These are phyloP conservation scores for Acleris literana DNA, from an alignment of 2,888 invertebrate species.

Conservation along the genomic window DNA sequence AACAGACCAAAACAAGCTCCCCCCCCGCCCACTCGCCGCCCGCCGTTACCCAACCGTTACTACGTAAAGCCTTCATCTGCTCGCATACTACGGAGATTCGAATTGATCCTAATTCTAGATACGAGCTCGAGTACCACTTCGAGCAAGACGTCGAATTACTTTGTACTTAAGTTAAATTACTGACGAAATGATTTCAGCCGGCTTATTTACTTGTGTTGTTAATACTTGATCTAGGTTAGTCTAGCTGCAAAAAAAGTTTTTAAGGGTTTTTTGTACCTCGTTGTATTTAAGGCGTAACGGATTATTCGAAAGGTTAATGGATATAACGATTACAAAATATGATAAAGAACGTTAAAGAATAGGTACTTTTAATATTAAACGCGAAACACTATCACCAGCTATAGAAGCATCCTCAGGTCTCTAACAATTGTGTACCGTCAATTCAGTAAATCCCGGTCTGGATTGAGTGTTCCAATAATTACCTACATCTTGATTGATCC, in stretches of 20 bases:
- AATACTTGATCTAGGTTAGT: no score
- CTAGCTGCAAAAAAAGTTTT: no score
- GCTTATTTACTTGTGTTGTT: no score
- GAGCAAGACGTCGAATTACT: neutral
- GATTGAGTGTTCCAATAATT: neutral
- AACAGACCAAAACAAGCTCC: conserved; percentile 82
- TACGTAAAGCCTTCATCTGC: conserved; percentile 59
- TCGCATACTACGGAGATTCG: conserved; percentile 47
- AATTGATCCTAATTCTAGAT: conserved; percentile 38
- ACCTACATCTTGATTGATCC: conserved; percentile 16
- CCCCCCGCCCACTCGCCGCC: conserved; percentile 52
- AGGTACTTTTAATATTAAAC: no score
- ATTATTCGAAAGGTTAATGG: no score
- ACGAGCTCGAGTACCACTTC: conserved; percentile 11
- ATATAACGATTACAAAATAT: no score
- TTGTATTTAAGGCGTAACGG: no score
- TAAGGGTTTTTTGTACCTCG: no score
- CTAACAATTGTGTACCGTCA: no score
- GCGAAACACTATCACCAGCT: no score
- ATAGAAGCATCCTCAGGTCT: no score
- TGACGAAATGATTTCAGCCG: neutral
- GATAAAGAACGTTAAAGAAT: no score
- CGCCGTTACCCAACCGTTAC: conserved; percentile 64
- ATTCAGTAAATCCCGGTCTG: neutral
- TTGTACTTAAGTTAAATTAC: conserved; percentile 5